Evolutionary conservation across 2,888 invertebrate genomes (phyloP), one percentile per base, ranked within the genome.

Genomic region (Subacronicta megacephala): DNA sequence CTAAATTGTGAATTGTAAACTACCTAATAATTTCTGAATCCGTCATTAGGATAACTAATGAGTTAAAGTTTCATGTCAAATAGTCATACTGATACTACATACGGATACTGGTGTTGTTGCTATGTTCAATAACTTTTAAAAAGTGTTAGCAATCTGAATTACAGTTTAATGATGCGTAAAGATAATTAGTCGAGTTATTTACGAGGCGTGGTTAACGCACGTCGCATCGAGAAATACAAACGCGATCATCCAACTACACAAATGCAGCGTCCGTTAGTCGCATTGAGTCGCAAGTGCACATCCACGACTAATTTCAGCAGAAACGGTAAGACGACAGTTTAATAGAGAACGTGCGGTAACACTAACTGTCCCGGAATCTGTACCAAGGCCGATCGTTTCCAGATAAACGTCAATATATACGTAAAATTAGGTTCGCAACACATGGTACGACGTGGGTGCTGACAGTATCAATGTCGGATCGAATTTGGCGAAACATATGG

Each of bases 361-460:
- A 77, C 71, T 84, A 85, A 86, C 86, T 82, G 85, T 85, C 81
- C 83, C 67, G 80, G 88, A 84, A 90, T 88, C 75, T 76, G 81
- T 84, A 82, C 77, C 88, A 89, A 90, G 89, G 87, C 84, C 87
- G 81, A 77, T 77, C 78, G 82, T 84, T 81, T 78, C 68, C 72
- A 80, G 79, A 81, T 80, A 77, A 81, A 77, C 71, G 77, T 72
- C 80, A 70, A 77, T 80, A 75, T 59, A 59, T 36, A 51, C 56
- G 70, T 73, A 62, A 72, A 61, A 66, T 72, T 70, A 67, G 62
- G 74, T 46, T 41, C 13, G 46, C 35, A 60, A 63, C 78, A 80
- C 75, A 78, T 77, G 74, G 66, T 37, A 66, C 62, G 52, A 59
- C 45, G 64, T 78, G 69, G 77, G 80, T 50, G 67, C 55, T 54